Conservation (phyloP, 2,797 vertebrate genomes). For the Falco rusticolus region DNA sequence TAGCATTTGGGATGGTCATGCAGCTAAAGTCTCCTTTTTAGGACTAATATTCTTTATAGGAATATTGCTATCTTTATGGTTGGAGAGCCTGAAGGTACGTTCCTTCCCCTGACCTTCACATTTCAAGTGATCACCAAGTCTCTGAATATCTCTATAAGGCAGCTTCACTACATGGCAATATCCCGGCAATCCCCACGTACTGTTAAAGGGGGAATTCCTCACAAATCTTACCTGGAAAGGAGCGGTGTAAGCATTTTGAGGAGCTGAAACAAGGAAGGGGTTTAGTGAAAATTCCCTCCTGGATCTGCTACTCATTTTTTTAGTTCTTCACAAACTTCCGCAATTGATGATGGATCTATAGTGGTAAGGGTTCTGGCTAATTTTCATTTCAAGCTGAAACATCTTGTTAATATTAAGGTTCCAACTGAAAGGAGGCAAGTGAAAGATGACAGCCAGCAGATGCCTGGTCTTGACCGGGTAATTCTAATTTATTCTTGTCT, state of each 20-base stretch:
- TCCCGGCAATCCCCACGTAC: not conserved
- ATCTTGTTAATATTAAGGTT: conserved; percentile 36
- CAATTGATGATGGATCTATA: not conserved
- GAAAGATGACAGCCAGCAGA: conserved; percentile 42
- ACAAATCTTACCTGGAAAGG: not conserved
- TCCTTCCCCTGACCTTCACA: conserved; percentile 5
- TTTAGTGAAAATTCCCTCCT: not conserved
- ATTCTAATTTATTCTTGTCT: conserved; percentile 50
- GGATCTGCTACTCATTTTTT: not conserved
- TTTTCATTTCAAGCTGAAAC: conserved; percentile 41
- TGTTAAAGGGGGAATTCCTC: not conserved
- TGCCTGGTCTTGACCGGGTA: not conserved
- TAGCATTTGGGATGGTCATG: not conserved
- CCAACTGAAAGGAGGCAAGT: conserved; percentile 10
- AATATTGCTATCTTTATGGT: not conserved
- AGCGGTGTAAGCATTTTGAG: not conserved
- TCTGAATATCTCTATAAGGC: not conserved
- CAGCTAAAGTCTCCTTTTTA: conserved; percentile 1
- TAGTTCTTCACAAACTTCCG: not conserved
- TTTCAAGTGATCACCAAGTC: not conserved
- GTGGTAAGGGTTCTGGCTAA: not conserved
- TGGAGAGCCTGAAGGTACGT: conserved; percentile 1
- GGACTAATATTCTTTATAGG: not conserved
- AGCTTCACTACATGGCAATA: not conserved
- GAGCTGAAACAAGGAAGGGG: not conserved